Base-by-base conservation (phyloP, 2,113 vertebrate genomes). In the Sialia sialis region DNA sequence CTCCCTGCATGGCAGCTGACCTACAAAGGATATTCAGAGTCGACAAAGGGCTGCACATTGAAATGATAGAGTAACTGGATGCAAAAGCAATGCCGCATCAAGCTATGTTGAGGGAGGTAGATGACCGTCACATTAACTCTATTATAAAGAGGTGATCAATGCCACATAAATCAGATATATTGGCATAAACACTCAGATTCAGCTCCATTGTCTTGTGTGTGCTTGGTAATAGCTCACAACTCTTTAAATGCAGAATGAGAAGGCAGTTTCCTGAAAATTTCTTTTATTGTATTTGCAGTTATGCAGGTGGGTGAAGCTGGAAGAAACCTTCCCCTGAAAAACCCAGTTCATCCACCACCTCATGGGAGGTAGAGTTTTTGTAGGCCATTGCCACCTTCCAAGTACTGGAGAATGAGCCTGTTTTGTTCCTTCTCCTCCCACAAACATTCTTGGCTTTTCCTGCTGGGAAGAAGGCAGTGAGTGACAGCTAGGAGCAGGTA, bases 1-100 rank as follows among this genome's bases (percentile, higher is more conserved):
- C 54, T 92, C 84, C 87, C 84, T 64, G 66, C 49, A 7, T 19
- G 54, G 93, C 89, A 92, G 75, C 74, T 95, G 93, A 93, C 81
- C 87, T 93, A 87, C 87, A 94, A 89, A 96, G 73, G 49, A 64
- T 84, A 49, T 44, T 93, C 81, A 32, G 49, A 14, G 74, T 55
- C 38, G 7, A 73, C 91, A 79, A 78, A 78, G 43, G 59, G 64
- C 72, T 82, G 80, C 56, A 72, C 16, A 5, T 16, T 19, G 70
- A 78, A 58, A 69, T 26, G 63, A 43, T 20, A n/a, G 68, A 92
- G 64, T 16, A 72, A 56, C 36, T 0, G 1, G 60, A 30, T 84
- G 73, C 60, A 82, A 55, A 72, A 89, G 89, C 30, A 81, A 6
- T 11, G 36, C 76, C 78, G 56, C 64, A 38, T 43, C 36, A 60